Conservation (phyloP, 1,140 invertebrate genomes). For the Drosophila nigrodunni region DNA sequence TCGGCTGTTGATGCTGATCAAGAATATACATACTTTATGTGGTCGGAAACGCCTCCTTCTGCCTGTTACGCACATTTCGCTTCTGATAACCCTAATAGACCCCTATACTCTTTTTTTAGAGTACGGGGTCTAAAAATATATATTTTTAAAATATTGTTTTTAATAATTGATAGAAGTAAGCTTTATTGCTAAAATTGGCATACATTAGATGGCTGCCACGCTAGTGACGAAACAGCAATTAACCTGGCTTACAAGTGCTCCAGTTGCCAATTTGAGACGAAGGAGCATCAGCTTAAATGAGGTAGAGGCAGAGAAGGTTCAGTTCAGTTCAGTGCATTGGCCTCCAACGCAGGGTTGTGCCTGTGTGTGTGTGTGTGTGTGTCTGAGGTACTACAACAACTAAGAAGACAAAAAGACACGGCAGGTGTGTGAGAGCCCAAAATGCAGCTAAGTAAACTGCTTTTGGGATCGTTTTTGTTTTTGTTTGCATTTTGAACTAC, state of each 20-base stretch:
- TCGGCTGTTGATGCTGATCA: too few species aligned
- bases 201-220: too few species aligned
- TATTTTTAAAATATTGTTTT: too few species aligned
- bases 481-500: slow-evolving; percentile 36
- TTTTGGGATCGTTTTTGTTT: slow-evolving; percentile 32
- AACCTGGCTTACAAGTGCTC: not conserved
- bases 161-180: too few species aligned
- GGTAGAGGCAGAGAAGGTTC: slow-evolving; percentile 15
- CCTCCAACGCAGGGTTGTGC: slow-evolving; percentile 11
- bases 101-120: too few species aligned
- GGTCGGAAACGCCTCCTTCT: too few species aligned
- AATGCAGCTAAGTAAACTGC: slow-evolving; percentile 53
- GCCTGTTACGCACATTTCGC: too few species aligned
- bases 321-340: slow-evolving; percentile 41
- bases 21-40: too few species aligned
- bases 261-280: not conserved
- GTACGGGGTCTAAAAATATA: too few species aligned
- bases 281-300: not conserved
- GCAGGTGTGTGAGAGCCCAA: slow-evolving; percentile 42
- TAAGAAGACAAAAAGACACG: slow-evolving; percentile 25
- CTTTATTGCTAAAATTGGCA: too few species aligned
- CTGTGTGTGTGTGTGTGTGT: slow-evolving; percentile 11
- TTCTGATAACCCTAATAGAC: too few species aligned
- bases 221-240: not conserved
- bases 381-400: slow-evolving; percentile 23